phyloP scores from a whole-genome alignment of 2,888 invertebrate genomes.

The Perizoma flavofasciatum region DNA sequence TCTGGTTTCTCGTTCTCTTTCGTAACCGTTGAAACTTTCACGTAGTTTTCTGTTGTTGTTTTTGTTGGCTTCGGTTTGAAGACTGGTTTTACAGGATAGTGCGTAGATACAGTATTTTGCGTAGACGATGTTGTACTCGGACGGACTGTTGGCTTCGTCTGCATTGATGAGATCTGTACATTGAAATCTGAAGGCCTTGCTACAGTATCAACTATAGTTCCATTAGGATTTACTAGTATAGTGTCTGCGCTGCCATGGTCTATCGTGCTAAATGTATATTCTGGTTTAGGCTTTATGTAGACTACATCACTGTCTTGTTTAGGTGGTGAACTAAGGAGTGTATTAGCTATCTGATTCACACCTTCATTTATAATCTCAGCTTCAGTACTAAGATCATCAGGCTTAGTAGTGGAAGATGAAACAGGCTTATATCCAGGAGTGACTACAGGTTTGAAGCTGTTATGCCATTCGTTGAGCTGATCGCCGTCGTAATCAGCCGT shows the following conservation, averaged over 20 bases:
- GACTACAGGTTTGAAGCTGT: slow-evolving; percentile 75
- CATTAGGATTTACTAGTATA: slow-evolving; percentile 83
- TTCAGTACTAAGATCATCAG: slow-evolving; percentile 64
- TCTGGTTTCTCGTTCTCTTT: slow-evolving; percentile 74
- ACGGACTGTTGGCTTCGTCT: slow-evolving; percentile 72
- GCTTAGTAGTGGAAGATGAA: slow-evolving; percentile 53
- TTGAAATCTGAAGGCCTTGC: slow-evolving; percentile 79
- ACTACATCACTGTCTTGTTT: slow-evolving; percentile 67
- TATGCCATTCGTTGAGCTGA: slow-evolving; percentile 70
- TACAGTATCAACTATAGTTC: slow-evolving; percentile 80
- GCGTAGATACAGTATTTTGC: slow-evolving; percentile 68
- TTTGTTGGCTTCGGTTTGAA: slow-evolving; percentile 81
- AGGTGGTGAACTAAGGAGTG: slow-evolving; percentile 72
- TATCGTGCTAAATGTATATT: slow-evolving; percentile 82
- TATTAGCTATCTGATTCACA: slow-evolving; percentile 82
- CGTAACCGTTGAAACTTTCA: slow-evolving; percentile 83
- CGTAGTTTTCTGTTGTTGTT: slow-evolving; percentile 76
- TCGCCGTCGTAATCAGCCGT: slow-evolving; percentile 71
- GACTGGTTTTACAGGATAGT: slow-evolving; percentile 76
- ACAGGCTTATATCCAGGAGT: slow-evolving; percentile 75
- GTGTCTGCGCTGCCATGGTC: slow-evolving; percentile 86
- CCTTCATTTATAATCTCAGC: slow-evolving; percentile 83
- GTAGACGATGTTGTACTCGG: slow-evolving; percentile 60
- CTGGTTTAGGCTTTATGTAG: slow-evolving; percentile 64
- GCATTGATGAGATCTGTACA: slow-evolving; percentile 76